Evolutionary conservation across 2,888 invertebrate species (phyloP), one percentile per base, ranked within the genome.

Genomic region (Rhamnusium bicolor): DNA sequence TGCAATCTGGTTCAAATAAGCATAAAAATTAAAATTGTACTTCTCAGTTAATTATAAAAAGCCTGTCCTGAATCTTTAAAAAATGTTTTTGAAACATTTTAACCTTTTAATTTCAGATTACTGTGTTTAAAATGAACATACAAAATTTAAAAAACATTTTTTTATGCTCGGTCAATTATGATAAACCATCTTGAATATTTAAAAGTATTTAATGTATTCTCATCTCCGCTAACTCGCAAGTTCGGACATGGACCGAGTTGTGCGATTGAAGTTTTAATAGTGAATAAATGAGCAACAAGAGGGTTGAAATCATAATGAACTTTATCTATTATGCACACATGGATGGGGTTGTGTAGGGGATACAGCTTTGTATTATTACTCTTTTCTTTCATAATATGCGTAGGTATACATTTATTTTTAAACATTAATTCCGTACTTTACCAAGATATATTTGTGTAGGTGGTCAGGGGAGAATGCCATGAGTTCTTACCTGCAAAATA

Each of bases 271-370:
- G 4, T 54, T 54, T 14, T 32, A 58, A 58, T 32, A 32, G 16
- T 32, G 16, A 58, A 29, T 18, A 58, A 29, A 58, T 29, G 32
- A 58, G 24, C 54, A 54, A 10, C 58, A 19, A 58, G 14, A n/a
- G 58, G 32, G 32, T 58, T 18, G 18, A 16, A 58, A 29, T 56
- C 29, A 29, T 58, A 58, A 32, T 32, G 32, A 40, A 18, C 2
- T 58, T 58, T 58, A 58, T 58, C 18, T 32, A 18, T 32, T 14
- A 58, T 58, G 10, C 32, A 58, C 32, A 32, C 58, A 58, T 19
- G 16, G 7, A 58, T 10, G 58, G 16, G 6, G 29, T 16, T 58
- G 32, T 8, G 24, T 32, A 58, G 58, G 58, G 58, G 58, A 29
- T 8, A 58, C 29, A 27, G 29, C 16, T 29, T 58, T 58, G 54